Base-by-base conservation (phyloP, 1,140 invertebrate genomes). In the Drosophila punjabiensis region DNA sequence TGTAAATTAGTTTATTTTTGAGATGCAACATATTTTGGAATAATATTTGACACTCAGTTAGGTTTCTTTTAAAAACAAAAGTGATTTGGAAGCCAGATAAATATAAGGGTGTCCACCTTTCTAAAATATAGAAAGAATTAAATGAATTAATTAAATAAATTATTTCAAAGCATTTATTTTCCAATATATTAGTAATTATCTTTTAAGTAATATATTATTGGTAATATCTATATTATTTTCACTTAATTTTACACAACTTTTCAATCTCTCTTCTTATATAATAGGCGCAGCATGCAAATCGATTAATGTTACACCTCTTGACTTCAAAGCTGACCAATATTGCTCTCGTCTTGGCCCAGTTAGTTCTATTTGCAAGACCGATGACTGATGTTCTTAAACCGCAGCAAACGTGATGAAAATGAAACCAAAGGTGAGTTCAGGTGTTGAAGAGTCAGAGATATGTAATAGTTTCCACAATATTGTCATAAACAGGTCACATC, bases 251-350 rank as follows among this genome's bases (percentile, higher is more conserved):
- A 37, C 8, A 37, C 10, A 59, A 71, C 8, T 60, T 18, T 5
- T 50, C 3, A 16, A 64, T 8, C 61, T 11, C 74, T 65, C 48
- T 11, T 10, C 18, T 6, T 7, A 6, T 9, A 33, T 45, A 69
- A 37, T 39, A 52, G 61, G 18, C 41, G 24, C 16, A 63, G 69
- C 85, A 70, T 76, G 59, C 69, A 85, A 88, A 88, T 89, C 64
- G 41, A 88, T 89, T 81, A 53, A 9, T 45, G 48, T 39, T 18
- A 18, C 35, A 59, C 33, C 13, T 11, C 8, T 56, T 9, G 41
- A 10, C 5, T 41, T 5, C 14, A 37, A 43, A 45, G 20, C 5
- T 60, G 11, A 41, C 41, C 35, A 55, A 53, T 47, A 39, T 32
- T 28, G 13, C 18, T 48, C 1, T n/a, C 18, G 18, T 61, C 30